Percentiles rank a stretch among this genome's conserved stretches.
Conservation (phyloP, 2,797 vertebrate genomes). For the Meda fulgida region DNA sequence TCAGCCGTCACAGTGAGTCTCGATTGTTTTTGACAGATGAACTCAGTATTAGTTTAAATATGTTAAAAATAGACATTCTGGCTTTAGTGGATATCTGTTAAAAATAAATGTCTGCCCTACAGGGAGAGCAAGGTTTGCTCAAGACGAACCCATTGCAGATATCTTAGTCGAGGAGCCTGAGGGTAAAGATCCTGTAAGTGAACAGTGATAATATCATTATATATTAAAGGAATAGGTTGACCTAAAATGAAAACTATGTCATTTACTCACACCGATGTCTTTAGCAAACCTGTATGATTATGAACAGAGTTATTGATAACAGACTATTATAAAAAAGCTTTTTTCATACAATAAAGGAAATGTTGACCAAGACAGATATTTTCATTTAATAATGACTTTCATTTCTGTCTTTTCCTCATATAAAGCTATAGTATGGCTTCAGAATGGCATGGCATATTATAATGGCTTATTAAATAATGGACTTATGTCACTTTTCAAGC, state of each 20-base stretch:
- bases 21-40: background rate
- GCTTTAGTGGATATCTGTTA: background rate
- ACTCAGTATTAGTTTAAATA: background rate
- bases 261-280: background rate
- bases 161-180: constrained; percentile 52
- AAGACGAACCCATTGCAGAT: constrained; percentile 16
- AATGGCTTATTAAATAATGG: background rate
- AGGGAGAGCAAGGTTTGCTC: constrained; percentile 48
- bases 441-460: background rate
- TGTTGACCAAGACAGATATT: background rate
- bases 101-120: constrained; percentile 1
- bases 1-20: constrained; percentile 66
- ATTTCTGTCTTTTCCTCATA: background rate
- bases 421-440: background rate
- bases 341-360: background rate
- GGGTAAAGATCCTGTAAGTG: constrained; percentile 33
- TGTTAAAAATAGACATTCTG: background rate
- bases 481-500: background rate
- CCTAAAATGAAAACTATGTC: background rate
- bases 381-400: background rate
- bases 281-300: background rate
- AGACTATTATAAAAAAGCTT: background rate
- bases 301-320: background rate
- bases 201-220: background rate
- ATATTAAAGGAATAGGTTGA: background rate